Percentiles rank a stretch among this genome's conserved stretches.
Evolutionary conservation across 2,888 invertebrate species (phyloP).

Genomic region (Papilio elwesi): DNA sequence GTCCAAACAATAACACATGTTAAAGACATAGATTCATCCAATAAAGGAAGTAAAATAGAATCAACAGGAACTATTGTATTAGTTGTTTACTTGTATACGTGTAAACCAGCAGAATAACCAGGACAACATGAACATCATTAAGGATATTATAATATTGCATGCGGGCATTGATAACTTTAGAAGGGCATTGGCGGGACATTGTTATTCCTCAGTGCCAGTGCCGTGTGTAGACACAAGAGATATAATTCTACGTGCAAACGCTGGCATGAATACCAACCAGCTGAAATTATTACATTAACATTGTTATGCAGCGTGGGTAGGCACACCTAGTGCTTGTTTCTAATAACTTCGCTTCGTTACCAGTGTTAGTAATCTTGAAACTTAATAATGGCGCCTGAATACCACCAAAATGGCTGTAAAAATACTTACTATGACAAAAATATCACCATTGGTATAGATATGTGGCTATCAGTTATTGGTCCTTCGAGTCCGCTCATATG

Average conservation of each 20-base stretch:
- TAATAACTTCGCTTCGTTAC: neutral
- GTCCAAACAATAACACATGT: too few species aligned
- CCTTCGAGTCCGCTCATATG: too few species aligned
- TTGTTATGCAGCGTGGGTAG: slow-evolving; percentile 17
- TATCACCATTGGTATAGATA: too few species aligned
- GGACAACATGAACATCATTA: neutral
- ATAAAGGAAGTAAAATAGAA: neutral
- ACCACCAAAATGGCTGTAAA: too few species aligned
- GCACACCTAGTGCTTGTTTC: slow-evolving; percentile 1
- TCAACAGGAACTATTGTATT: too few species aligned
- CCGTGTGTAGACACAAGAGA: neutral
- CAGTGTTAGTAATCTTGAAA: neutral
- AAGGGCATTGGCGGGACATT: slow-evolving; percentile 29
- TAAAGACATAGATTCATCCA: too few species aligned
- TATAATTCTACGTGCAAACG: slow-evolving; percentile 17
- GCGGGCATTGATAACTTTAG: slow-evolving; percentile 22
- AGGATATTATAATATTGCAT: slow-evolving; percentile 3
- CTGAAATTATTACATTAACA: slow-evolving; percentile 13
- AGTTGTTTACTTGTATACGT: too few species aligned
- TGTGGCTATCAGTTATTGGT: too few species aligned
- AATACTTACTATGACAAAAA: too few species aligned
- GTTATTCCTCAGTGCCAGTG: slow-evolving; percentile 23
- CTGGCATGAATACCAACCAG: slow-evolving; percentile 12
- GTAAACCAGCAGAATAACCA: neutral
- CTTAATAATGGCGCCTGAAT: too few species aligned